Conservation (phyloP, 1,140 invertebrate species). For the Asbolus verrucosus region DNA sequence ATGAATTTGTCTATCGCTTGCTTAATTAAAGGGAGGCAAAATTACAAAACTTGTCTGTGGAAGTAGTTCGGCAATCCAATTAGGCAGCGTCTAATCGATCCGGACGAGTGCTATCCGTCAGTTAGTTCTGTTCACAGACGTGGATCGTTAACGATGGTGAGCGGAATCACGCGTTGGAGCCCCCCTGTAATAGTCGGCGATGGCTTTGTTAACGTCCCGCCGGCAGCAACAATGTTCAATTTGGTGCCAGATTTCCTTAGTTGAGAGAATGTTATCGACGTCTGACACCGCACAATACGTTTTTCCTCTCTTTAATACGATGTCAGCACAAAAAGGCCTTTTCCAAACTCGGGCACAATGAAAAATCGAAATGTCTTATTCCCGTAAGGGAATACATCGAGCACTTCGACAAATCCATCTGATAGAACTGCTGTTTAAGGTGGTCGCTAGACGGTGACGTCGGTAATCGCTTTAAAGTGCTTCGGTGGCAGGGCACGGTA, state of each 20-base stretch:
- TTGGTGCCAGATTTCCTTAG: slow-evolving; percentile 32
- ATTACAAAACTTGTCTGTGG: no score
- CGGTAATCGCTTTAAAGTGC: no score
- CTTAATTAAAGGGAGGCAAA: no score
- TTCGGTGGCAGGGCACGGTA: no score
- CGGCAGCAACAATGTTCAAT: slow-evolving; percentile 31
- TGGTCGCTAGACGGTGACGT: no score
- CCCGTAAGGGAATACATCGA: neutral
- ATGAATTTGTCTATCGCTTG: no score
- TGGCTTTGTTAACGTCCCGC: slow-evolving; percentile 33
- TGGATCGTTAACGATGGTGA: slow-evolving; percentile 16
- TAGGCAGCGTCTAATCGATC: slow-evolving; percentile 3
- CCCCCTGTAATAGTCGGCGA: slow-evolving; percentile 14
- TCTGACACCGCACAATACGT: slow-evolving; percentile 34
- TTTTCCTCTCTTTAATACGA: slow-evolving; percentile 18
- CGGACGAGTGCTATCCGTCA: neutral
- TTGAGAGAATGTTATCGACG: slow-evolving; percentile 34
- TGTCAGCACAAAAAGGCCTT: slow-evolving; percentile 33
- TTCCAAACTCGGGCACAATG: slow-evolving; percentile 2
- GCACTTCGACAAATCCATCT: neutral
- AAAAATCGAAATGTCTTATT: slow-evolving; percentile 30
- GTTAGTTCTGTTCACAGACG: slow-evolving; percentile 16
- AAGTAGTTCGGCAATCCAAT: no score
- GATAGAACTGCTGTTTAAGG: no score
- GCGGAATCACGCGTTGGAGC: slow-evolving; percentile 20